These are phyloP conservation scores for Pterostichus madidus DNA, from an alignment of 2,888 invertebrate species.

Conservation along the genomic window DNA sequence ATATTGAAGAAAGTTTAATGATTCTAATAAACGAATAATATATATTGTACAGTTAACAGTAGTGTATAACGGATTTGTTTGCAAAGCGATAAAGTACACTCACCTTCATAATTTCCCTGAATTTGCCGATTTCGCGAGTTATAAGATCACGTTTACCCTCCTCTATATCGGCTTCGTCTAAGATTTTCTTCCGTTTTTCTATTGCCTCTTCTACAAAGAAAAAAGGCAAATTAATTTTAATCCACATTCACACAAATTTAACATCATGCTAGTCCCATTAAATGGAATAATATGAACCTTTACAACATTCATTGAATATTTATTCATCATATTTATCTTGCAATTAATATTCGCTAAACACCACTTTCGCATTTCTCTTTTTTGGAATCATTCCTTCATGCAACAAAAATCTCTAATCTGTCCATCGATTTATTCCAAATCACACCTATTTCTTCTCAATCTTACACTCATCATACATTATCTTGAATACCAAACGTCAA, in stretches of 20 bases:
- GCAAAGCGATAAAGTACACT: constrained; percentile 72
- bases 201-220: constrained; percentile 82
- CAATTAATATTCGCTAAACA: too few species aligned
- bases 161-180: constrained; percentile 94
- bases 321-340: too few species aligned
- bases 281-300: too few species aligned
- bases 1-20: constrained; percentile 25
- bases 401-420: too few species aligned
- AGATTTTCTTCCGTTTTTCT: constrained; percentile 82
- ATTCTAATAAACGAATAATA: constrained; percentile 4
- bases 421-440: too few species aligned
- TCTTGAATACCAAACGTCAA: neutral
- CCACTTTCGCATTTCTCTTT: too few species aligned
- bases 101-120: constrained; percentile 98
- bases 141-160: constrained; percentile 98
- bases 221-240: neutral
- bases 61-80: constrained; percentile 41
- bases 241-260: too few species aligned
- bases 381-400: too few species aligned
- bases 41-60: constrained; percentile 47
- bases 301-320: too few species aligned
- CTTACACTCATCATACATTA: too few species aligned
- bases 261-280: too few species aligned
- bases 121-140: constrained; percentile 97
- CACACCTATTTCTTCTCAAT: too few species aligned